Conservation (phyloP, 2,888 invertebrate species). For the Cephus rjabovi region DNA sequence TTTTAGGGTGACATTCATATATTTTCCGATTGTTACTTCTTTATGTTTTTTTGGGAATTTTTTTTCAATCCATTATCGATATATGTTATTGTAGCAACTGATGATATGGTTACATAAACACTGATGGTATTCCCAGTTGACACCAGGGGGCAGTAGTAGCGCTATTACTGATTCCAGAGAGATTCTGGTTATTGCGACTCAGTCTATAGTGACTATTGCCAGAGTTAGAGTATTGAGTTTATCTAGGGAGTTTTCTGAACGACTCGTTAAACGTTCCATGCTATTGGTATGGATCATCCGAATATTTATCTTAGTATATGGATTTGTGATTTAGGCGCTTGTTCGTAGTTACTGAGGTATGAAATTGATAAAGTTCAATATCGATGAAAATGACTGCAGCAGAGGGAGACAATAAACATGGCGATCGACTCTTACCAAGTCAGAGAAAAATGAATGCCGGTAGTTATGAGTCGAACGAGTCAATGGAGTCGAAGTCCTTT, state of each 20-base stretch:
- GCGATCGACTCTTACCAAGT: background rate
- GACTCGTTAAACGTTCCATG: background rate
- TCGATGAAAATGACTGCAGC: background rate
- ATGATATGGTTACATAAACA: background rate
- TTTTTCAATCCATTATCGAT: background rate
- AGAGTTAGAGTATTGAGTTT: background rate
- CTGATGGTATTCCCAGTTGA: background rate
- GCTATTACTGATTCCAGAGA: background rate
- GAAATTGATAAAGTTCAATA: background rate
- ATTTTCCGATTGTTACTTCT: background rate
- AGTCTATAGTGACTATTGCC: background rate
- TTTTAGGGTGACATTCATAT: background rate
- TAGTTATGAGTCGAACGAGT: background rate
- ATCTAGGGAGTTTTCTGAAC: background rate
- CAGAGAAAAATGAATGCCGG: background rate
- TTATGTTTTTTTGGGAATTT: fast-evolving
- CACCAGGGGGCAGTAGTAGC: background rate
- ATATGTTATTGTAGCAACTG: background rate
- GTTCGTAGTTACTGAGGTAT: background rate
- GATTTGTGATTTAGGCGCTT: background rate
- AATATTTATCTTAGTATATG: background rate
- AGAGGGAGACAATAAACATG: background rate
- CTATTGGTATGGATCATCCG: background rate
- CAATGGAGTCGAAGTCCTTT: background rate
- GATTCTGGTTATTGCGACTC: background rate